Base-by-base conservation (phyloP, 2,113 vertebrate genomes). In the Saguinus midas region DNA sequence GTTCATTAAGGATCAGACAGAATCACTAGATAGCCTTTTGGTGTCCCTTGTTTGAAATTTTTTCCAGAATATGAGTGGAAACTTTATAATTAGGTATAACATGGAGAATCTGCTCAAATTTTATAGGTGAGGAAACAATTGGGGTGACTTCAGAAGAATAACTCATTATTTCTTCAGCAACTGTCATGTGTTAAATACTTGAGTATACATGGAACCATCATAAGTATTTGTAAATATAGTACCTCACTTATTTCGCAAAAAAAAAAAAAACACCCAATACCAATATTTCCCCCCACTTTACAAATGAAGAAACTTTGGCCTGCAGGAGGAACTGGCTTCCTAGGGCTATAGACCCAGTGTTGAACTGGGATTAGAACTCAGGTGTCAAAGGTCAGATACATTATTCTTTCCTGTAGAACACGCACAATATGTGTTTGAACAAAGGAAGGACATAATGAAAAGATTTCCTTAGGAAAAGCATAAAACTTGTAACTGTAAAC, bases 11-110 rank as follows among this genome's bases (percentile, higher is more conserved):
- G 50, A 55, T 79, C 73, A 93, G 58, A 95, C 7, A 82, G 17
- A 90, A 45, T 88, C 72, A 94, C 72, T 73, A 73, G 85, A 50
- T 70, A 55, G 35, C 21, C 23, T 89, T 83, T 90, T 52, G 70
- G 72, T 32, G 50, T 21, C 27, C 50, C 32, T 83, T 68, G 45
- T 58, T 6, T 64, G 35, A 89, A 83, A 21, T 76, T 45, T 86
- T 32, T 70, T 80, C 75, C 55, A 75, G 40, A 76, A 84, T 32
- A 40, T 25, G 35, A 8, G 27, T 83, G 29, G 32, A 72, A 73
- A 45, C 55, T 83, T 89, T 76, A 35, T 57, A 37, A 84, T 84
- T 90, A 79, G 21, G 73, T 32, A 20, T 4, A 87, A 72, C 25
- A 72, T 37, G 45, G 10, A 27, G 3, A 88, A 66, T 64, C 70